Evolutionary conservation across 1,140 invertebrate genomes (phyloP).

Genomic region (Drosophila willistoni): DNA sequence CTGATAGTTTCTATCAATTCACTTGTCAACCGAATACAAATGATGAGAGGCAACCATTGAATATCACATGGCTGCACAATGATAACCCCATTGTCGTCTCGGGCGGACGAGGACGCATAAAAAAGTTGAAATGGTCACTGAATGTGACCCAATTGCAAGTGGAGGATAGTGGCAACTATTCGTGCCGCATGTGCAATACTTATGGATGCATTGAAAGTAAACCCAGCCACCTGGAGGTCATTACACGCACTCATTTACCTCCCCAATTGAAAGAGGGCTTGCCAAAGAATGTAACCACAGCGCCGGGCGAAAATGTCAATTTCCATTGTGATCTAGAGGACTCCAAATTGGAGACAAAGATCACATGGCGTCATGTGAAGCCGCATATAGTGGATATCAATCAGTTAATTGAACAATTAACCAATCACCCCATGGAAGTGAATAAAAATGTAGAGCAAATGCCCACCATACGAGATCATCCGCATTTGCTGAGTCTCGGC

Average conservation of each 20-base stretch:
- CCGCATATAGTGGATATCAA: conserved; percentile 24
- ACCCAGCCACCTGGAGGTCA: conserved; percentile 75
- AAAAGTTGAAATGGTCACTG: conserved; percentile 86
- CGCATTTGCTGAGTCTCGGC: conserved; percentile 89
- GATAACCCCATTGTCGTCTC: conserved; percentile 25
- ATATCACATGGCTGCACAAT: conserved; percentile 91
- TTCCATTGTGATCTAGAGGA: conserved; percentile 88
- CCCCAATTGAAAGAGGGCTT: conserved; percentile 90
- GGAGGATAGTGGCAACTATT: conserved; percentile 92
- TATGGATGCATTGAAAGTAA: conserved; percentile 89
- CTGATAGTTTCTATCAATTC: background rate
- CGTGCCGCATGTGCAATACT: conserved; percentile 91
- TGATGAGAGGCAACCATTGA: conserved; percentile 83
- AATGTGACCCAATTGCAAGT: conserved; percentile 88
- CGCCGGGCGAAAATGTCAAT: conserved; percentile 87
- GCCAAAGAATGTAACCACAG: conserved; percentile 90
- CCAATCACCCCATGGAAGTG: background rate
- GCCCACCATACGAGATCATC: conserved; percentile 38
- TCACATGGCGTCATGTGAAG: conserved; percentile 86
- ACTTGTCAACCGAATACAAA: background rate
- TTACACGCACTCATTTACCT: conserved; percentile 87
- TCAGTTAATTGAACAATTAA: conserved; percentile 25
- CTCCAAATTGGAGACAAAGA: conserved; percentile 89
- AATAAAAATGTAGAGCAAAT: conserved; percentile 2
- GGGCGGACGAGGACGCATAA: conserved; percentile 71